These are phyloP conservation scores for Gymnocypris eckloni DNA, from an alignment of 2,797 vertebrate genomes.

Conservation along the genomic window DNA sequence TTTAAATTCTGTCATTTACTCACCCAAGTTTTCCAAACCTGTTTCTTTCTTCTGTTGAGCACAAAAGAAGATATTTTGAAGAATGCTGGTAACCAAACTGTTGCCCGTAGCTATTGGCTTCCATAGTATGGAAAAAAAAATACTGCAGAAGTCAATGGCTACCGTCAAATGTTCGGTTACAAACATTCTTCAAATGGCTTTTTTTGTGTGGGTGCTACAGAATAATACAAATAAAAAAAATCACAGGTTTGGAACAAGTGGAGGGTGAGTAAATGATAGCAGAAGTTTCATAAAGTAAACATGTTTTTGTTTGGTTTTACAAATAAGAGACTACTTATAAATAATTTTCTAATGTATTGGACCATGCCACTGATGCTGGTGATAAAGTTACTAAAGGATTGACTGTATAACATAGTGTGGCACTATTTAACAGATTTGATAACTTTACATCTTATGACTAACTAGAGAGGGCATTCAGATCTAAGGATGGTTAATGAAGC, in stretches of 20 bases:
- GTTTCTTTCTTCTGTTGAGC: neutral
- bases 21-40: neutral
- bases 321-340: neutral
- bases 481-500: neutral
- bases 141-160: neutral
- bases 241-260: neutral
- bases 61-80: neutral
- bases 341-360: neutral
- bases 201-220: neutral
- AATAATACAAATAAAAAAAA: neutral
- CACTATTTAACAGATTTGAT: constrained; percentile 11
- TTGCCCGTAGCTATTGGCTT: neutral
- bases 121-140: neutral
- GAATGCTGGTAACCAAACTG: no score
- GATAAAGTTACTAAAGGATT: constrained; percentile 12
- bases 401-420: neutral
- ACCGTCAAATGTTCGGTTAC: neutral
- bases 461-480: neutral
- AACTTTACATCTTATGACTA: neutral
- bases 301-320: constrained; percentile 5
- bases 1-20: neutral
- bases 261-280: neutral
- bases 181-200: neutral
- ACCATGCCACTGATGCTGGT: neutral
- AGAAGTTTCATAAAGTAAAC: neutral